Evolutionary conservation across 2,797 vertebrate species (phyloP), one percentile per base, ranked within the genome.

Genomic region (Melanotaenia parkinsoni): DNA sequence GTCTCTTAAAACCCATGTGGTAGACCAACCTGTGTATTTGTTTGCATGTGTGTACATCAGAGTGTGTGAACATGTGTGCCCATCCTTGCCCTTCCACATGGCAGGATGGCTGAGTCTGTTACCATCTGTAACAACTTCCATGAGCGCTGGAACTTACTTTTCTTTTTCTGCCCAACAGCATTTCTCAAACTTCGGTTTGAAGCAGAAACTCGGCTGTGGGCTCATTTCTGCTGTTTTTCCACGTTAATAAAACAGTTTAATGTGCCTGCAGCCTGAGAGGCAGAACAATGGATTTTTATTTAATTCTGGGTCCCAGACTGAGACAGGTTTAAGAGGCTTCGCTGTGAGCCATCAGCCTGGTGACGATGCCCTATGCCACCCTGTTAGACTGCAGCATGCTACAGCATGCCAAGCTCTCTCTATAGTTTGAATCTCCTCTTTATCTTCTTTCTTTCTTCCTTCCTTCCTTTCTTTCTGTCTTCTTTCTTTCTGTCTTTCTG

Each of bases 331-430:
- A 50, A 68, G 74, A 86, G 74, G 84, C 76, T 85, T 74, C 77
- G 79, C 84, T 86, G 79, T 87, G 51, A 61, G 73, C 74, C 77
- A 77, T 84, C 88, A 83, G 83, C 80, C 86, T 86, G 88, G 85
- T 85, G 85, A 87, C 45, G 59, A 88, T 70, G 77, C 70, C 83
- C 81, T 80, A 80, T 82, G 61, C 86, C 84, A 74, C 74, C 76
- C 74, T 32, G 67, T 82, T 88, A 90, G 81, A 84, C 89, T 59
- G 86, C 90, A 92, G 92, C 91, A 93, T 93, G 92, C 88, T 86
- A 89, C 85, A 92, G 92, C 90, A 93, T 93, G 92, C 90, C 84
- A 77, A 89, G 76, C 86, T 87, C 86, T 88, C 70, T 87, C 86
- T 92, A 84, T 91, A 86, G 87, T 88, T 86, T 86, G 33, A 78